These are phyloP conservation scores for Cydia amplana DNA, from an alignment of 1,140 invertebrate species.

Conservation along the genomic window DNA sequence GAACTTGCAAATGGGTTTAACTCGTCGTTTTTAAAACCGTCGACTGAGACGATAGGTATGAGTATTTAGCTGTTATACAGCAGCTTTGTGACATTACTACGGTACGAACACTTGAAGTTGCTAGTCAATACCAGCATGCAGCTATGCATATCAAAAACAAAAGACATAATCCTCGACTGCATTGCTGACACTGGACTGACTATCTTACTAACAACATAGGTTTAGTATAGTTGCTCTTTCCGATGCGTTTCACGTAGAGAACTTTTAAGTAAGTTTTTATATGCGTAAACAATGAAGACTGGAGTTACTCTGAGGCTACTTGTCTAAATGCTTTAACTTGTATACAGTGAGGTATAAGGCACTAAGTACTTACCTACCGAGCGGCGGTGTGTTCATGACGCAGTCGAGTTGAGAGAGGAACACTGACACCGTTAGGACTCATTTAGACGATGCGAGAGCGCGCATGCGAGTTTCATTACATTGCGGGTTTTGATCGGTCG, in stretches of 20 bases:
- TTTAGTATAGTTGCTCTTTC: background rate
- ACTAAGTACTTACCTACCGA: too few relatives aligned
- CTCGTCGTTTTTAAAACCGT: background rate
- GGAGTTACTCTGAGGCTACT: background rate
- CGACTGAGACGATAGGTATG: background rate
- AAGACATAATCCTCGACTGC: slow-evolving; percentile 2
- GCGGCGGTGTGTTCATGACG: background rate
- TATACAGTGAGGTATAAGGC: background rate
- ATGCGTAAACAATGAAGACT: background rate
- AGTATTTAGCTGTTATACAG: too few relatives aligned
- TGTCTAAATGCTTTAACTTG: background rate
- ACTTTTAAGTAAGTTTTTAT: background rate
- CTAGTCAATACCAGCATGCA: background rate
- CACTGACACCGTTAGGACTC: slow-evolving; percentile 10
- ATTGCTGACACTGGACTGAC: background rate
- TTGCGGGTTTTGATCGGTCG: too few relatives aligned
- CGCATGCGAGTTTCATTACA: too few relatives aligned
- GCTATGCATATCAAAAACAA: background rate
- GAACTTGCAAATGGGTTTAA: background rate
- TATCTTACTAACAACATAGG: background rate
- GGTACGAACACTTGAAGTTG: background rate
- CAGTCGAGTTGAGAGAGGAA: background rate
- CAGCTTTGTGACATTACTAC: background rate
- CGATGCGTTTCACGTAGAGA: background rate
- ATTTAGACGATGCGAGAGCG: too few relatives aligned